Base-by-base conservation (phyloP, 1,140 invertebrate genomes). In the Sweltsa coloradensis region DNA sequence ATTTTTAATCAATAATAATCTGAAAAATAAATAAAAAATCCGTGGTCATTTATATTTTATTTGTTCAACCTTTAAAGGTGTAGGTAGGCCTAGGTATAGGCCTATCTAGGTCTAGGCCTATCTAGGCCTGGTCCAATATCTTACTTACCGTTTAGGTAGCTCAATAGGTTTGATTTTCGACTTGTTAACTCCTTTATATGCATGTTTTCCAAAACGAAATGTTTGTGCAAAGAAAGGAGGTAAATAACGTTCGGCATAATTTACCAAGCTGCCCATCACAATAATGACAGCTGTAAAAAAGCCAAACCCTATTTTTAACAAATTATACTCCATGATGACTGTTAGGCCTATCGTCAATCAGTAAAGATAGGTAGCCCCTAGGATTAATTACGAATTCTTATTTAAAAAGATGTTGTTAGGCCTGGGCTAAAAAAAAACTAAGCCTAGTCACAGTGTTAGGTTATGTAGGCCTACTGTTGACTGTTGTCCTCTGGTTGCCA, bases 181-280 rank as follows among this genome's bases (percentile, higher is more conserved):
- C 26, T 73, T 65, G 11, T 62, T 61, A 41, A 68, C 54, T 0
- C 66, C 68, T 52, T 70, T 69, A 50, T 71, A 69, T 1, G 71
- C 65, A 58, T 76, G 81, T 62, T 82, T 83, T 11, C 83, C 83
- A 58, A 82, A 84, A 16, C 73, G 68, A 59, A 74, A 80, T 0
- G 66, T 65, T 57, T 77, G 73, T 5, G 64, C 69, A 3, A 85
- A 62, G 50, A 73, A 68, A 11, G 61, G 57, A 2, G 84, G 81
- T 22, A 86, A 54, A 60, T 76, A 66, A 23, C 71, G 57, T 59
- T 83, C 78, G 49, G 75, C 63, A 23, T 69, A 61, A 58, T 75
- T 76, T 19, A 84, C 70, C 21, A 83, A 50, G 49, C 70, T 57
- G 45, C 76, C 75, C 19, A 73, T 54, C 29, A 75, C 55, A 14